phyloP scores from a whole-genome alignment of 2,888 invertebrate species.

The Eledona agricola region DNA sequence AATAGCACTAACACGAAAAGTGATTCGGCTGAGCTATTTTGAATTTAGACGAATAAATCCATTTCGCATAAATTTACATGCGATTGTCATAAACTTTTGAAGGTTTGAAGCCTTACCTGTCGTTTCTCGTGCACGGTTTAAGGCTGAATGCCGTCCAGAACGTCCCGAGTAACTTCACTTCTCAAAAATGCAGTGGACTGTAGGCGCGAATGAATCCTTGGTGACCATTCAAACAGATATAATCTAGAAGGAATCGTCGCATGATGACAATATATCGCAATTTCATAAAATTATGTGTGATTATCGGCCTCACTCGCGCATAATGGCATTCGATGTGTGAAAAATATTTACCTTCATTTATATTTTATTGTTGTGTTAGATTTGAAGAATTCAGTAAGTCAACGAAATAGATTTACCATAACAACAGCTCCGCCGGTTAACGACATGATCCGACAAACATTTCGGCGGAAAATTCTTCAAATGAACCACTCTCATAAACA shows the following conservation, averaged over 20 bases:
- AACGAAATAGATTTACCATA: too few relatives aligned
- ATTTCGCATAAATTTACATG: too few relatives aligned
- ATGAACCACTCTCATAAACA: too few relatives aligned
- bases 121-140: too few relatives aligned
- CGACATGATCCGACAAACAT: too few relatives aligned
- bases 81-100: too few relatives aligned
- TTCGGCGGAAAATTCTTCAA: too few relatives aligned
- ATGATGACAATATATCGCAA: conserved; percentile 6
- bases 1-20: neutral
- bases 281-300: conserved; percentile 12
- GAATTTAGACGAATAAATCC: too few relatives aligned
- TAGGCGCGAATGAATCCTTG: conserved; percentile 29
- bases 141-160: conserved; percentile 43
- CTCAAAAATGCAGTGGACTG: conserved; percentile 31
- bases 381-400: conserved; percentile 15
- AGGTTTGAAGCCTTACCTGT: too few relatives aligned
- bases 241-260: conserved; percentile 31
- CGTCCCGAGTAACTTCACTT: conserved; percentile 39
- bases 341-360: conserved; percentile 13
- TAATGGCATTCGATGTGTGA: conserved; percentile 9
- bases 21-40: too few relatives aligned
- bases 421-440: too few relatives aligned
- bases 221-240: conserved; percentile 38
- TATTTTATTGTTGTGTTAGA: conserved; percentile 4
- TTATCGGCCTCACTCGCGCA: neutral